Evolutionary conservation across 2,888 invertebrate genomes (phyloP).

Genomic region (Strigamia transsilvanica): DNA sequence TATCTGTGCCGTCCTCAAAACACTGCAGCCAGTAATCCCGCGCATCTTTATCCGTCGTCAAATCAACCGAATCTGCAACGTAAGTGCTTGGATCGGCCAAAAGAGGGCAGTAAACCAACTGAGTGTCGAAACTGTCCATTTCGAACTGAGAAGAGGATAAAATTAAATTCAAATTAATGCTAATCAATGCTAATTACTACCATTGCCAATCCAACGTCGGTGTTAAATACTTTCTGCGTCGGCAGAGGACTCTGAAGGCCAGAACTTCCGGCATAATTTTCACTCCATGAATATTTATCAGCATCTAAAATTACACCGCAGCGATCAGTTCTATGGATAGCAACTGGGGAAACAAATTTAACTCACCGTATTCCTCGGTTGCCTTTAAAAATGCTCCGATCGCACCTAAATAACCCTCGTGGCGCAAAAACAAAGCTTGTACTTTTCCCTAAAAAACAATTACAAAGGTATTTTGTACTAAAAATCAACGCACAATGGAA

Average conservation of each 20-base stretch:
- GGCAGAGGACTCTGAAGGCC: slow-evolving; percentile 68
- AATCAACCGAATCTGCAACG: slow-evolving; percentile 90
- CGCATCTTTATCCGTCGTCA: slow-evolving; percentile 84
- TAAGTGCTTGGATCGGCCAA: slow-evolving; percentile 81
- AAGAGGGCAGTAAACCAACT: slow-evolving; percentile 76
- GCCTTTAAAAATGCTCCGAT: slow-evolving; percentile 76
- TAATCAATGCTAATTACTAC: not conserved
- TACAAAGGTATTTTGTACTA: slow-evolving; percentile 27
- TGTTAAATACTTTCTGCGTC: slow-evolving; percentile 59
- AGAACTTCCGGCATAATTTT: slow-evolving; percentile 75
- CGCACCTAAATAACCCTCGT: slow-evolving; percentile 76
- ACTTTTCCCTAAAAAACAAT: slow-evolving; percentile 67
- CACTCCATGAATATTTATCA: slow-evolving; percentile 72
- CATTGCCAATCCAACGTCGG: slow-evolving; percentile 12
- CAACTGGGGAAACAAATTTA: slow-evolving; percentile 24
- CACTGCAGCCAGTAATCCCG: slow-evolving; percentile 90
- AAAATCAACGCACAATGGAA: not conserved
- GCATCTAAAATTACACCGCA: slow-evolving; percentile 62
- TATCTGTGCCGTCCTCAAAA: slow-evolving; percentile 71
- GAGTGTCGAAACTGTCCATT: slow-evolving; percentile 69
- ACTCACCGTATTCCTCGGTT: slow-evolving; percentile 69
- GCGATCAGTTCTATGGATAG: not conserved
- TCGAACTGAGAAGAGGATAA: slow-evolving; percentile 68
- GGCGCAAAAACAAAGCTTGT: slow-evolving; percentile 73
- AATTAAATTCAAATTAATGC: slow-evolving; percentile 14